Evolutionary conservation across 2,888 invertebrate species (phyloP).

Genomic region (Drosophila anomelani): DNA sequence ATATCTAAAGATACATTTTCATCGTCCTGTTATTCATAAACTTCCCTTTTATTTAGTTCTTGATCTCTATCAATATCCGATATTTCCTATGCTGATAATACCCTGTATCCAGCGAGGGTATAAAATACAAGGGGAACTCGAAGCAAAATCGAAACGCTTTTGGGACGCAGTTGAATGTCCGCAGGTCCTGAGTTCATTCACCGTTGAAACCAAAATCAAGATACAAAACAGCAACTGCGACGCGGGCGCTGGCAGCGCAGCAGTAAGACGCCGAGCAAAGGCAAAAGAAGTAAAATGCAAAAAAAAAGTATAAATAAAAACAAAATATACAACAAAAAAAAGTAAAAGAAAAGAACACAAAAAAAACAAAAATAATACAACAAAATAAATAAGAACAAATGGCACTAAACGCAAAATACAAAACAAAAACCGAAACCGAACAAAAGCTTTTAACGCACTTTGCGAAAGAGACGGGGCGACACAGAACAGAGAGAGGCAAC

Average conservation of each 20-base stretch:
- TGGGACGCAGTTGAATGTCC: slow-evolving; percentile 75
- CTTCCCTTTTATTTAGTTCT: not conserved
- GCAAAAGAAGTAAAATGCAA: slow-evolving; percentile 26
- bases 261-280: slow-evolving; percentile 58
- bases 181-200: slow-evolving; percentile 79
- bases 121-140: slow-evolving; percentile 12
- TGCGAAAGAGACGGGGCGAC: slow-evolving; percentile 15
- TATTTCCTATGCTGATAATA: not conserved
- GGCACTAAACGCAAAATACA: slow-evolving; percentile 50
- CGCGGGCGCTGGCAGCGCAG: slow-evolving; percentile 39
- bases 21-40: not conserved
- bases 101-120: not conserved
- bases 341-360: slow-evolving; percentile 21
- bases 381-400: slow-evolving; percentile 68
- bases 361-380: slow-evolving; percentile 48
- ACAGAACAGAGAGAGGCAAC: slow-evolving; percentile 21
- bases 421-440: slow-evolving; percentile 48
- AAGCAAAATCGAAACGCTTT: slow-evolving; percentile 60
- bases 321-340: slow-evolving; percentile 31
- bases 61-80: not conserved
- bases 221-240: slow-evolving; percentile 56
- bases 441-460: slow-evolving; percentile 73
- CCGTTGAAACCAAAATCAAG: slow-evolving; percentile 79
- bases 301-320: slow-evolving; percentile 15
- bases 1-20: accelerated